A percentile compares a stretch with the other conserved stretches of the same genome.
Evolutionary conservation across 2,888 invertebrate species (phyloP).

Genomic region (Nesidiocoris tenuis): DNA sequence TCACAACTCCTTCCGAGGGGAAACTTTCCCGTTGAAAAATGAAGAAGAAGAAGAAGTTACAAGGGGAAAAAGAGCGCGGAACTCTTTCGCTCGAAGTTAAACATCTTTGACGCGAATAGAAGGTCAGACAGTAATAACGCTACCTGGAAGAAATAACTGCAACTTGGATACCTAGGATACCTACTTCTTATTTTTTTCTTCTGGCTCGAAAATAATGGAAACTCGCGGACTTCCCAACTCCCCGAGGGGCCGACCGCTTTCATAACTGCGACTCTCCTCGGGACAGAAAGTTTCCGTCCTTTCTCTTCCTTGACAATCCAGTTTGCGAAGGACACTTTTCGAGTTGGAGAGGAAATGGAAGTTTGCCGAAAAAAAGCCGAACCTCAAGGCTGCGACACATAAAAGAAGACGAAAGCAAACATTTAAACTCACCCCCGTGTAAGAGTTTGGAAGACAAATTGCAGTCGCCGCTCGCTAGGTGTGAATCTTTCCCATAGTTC

Average conservation of each 20-base stretch:
- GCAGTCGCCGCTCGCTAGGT: not conserved
- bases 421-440: not conserved
- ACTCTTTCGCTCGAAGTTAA: not conserved
- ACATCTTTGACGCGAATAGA: constrained; percentile 7
- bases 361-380: not conserved
- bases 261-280: constrained; percentile 24
- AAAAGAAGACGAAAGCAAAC: not conserved
- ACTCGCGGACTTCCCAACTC: constrained; percentile 17
- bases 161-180: not conserved
- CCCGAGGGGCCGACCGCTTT: constrained; percentile 24
- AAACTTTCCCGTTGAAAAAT: not conserved
- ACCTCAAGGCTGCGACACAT: not conserved
- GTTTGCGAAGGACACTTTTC: not conserved
- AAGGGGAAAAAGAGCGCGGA: not conserved
- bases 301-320: not conserved
- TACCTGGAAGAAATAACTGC: constrained; percentile 27
- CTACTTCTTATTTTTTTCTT: constrained; percentile 12
- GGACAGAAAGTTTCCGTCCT: constrained; percentile 11
- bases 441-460: not conserved
- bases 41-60: not conserved
- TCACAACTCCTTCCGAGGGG: not conserved
- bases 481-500: too few relatives aligned
- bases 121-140: constrained; percentile 34
- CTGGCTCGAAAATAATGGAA: constrained; percentile 6
- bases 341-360: not conserved